Conservation (phyloP, 2,888 invertebrate genomes). For the Athrips mouffetella region DNA sequence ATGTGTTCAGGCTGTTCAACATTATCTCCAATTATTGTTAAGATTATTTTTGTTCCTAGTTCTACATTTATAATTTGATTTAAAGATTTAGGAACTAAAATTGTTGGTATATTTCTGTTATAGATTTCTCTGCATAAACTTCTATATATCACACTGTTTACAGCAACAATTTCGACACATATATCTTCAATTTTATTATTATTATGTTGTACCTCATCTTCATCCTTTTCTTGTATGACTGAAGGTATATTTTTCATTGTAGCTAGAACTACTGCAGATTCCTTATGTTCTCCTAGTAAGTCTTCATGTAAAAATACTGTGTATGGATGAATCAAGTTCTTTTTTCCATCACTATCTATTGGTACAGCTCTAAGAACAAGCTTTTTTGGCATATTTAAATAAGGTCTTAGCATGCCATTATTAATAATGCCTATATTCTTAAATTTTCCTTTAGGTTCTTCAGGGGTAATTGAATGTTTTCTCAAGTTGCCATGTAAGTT, state of each 20-base stretch:
- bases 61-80: constrained; percentile 74
- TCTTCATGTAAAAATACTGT: constrained; percentile 69
- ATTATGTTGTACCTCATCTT: constrained; percentile 39
- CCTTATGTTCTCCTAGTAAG: constrained; percentile 49
- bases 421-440: constrained; percentile 63
- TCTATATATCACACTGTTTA: constrained; percentile 60
- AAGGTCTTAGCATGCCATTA: constrained; percentile 51
- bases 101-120: constrained; percentile 60
- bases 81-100: constrained; percentile 75
- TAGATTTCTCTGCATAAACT: constrained; percentile 63
- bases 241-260: constrained; percentile 61
- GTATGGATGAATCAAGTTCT: constrained; percentile 64
- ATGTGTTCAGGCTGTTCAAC: constrained; percentile 63
- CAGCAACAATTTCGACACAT: constrained; percentile 65
- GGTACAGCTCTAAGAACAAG: constrained; percentile 59
- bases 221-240: constrained; percentile 41
- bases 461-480: constrained; percentile 30
- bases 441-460: constrained; percentile 40
- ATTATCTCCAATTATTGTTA: constrained; percentile 61
- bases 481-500: constrained; percentile 41
- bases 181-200: constrained; percentile 49
- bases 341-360: constrained; percentile 68
- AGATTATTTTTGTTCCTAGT: constrained; percentile 75
- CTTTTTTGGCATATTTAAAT: constrained; percentile 48
- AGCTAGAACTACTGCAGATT: constrained; percentile 50